Evolutionary conservation across 1,140 invertebrate species (phyloP), one percentile per base, ranked within the genome.

Genomic region (Drosophila cardini): DNA sequence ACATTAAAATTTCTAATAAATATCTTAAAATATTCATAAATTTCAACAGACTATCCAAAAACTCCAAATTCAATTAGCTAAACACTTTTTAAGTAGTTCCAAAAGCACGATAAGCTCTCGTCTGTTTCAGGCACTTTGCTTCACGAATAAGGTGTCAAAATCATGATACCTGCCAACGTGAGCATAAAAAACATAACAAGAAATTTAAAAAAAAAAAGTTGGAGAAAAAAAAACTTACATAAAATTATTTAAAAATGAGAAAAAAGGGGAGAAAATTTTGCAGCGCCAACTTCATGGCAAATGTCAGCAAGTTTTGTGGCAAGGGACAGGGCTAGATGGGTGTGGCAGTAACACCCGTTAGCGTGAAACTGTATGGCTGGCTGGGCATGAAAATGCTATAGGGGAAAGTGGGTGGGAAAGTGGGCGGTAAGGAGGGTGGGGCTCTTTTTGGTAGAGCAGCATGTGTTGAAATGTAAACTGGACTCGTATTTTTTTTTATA

Each of bases 401-500:
- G 43, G 52, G 52, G 34, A 1, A 26, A 10, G 13, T 34, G 26
- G 18, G 36, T 18, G 42, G 18, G 8, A 40, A 26, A 18, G 63
- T 38, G 26, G 16, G 36, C 52, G 4, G 30, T 7, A 8, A 1
- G 26, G 5, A 4, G 34, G 26, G 16, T 8, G 18, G 36, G 18
- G 8, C 0, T n/a, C 6, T 15, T 48, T 40, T 18, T 7, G 45
- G 40, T n/a, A n/a, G 16, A 21, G 58, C 67, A 82, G 78, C 77
- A 89, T 89, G 84, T 89, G 84, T 89, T 89, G 85, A 89, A 89
- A 89, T 84, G 80, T 85, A 89, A 89, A 69, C 76, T 73, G 83
- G 45, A 38, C 69, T 80, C 76, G 79, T 76, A 71, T 76, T 53
- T 60, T 73, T 76, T 53, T 60, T 55, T 48, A 26, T 26, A 26